These are phyloP conservation scores for Hephaestus fuliginosus DNA, from an alignment of 2,797 vertebrate genomes.

Conservation along the genomic window DNA sequence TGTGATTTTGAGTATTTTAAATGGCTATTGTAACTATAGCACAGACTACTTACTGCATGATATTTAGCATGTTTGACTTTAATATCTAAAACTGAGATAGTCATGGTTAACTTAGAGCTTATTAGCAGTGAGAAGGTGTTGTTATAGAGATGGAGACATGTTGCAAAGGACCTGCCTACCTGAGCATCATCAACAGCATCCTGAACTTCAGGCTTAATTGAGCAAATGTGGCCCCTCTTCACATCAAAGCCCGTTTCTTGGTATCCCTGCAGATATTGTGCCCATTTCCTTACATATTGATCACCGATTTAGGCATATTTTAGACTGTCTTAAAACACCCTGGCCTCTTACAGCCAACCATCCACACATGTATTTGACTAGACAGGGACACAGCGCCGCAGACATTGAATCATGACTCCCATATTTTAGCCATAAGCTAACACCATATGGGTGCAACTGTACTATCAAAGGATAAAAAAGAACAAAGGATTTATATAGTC, in stretches of 20 bases:
- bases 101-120: slow-evolving; percentile 86
- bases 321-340: slow-evolving; percentile 31
- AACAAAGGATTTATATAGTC: slow-evolving; percentile 73
- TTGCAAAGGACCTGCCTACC: slow-evolving; percentile 84
- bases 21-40: slow-evolving; percentile 51
- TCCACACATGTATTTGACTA: slow-evolving; percentile 63
- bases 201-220: slow-evolving; percentile 42
- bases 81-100: slow-evolving; percentile 72
- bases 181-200: slow-evolving; percentile 85
- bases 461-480: slow-evolving; percentile 76
- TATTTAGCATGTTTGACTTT: slow-evolving; percentile 71
- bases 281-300: slow-evolving; percentile 12
- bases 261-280: slow-evolving; percentile 40
- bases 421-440: slow-evolving; percentile 69
- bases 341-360: slow-evolving; percentile 34
- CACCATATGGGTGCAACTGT: slow-evolving; percentile 68
- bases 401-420: slow-evolving; percentile 61
- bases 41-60: slow-evolving; percentile 72
- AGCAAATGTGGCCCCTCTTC: slow-evolving; percentile 35
- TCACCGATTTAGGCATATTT: slow-evolving; percentile 23
- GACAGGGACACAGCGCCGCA: slow-evolving; percentile 35
- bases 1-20: slow-evolving; percentile 58
- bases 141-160: slow-evolving; percentile 80
- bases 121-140: slow-evolving; percentile 89
- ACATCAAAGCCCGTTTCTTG: slow-evolving; percentile 14